Base-by-base conservation (phyloP, 2,888 invertebrate species). In the Isotomurus palustris region DNA sequence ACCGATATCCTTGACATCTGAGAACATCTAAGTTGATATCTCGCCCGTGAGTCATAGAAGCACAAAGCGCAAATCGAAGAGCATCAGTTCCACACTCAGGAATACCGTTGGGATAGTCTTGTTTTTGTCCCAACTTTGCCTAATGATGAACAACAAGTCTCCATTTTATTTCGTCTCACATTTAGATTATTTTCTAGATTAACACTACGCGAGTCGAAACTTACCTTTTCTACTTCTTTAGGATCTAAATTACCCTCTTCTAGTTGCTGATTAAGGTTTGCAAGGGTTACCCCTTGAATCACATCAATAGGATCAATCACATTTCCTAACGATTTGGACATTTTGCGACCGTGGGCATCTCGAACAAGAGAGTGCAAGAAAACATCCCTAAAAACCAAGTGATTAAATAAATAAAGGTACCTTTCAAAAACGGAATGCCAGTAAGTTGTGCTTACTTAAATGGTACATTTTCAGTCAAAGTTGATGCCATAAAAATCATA, bases 281-380 rank as follows among this genome's bases (percentile, higher is more conserved):
- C 66, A 17, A 69, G 62, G 0, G 86, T 81, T 67, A 91, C 86
- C 2, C 97, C 97, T 6, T 79, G 78, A 56, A 99, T 94, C 1
- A 99, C 93, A 76, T 97, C 91, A 76, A 96, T 84, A 0, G 99
- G 99, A 77, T 96, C 94, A 68, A 99, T 89, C 3, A 97, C 95
- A 75, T 99, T 99, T 53, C 99, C 99, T 59, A 97, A 79, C 0
- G 95, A 96, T 76, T 99, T 99, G 69, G 94, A 95, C 99, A 99
- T 99, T 79, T 99, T 99, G 53, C 95, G 83, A 0, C 99, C 99
- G 75, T 96, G 94, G 0, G 96, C 91, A 77, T 99, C 99, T 53
- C 99, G 84, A 1, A 99, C 88, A 83, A 99, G 91, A 0, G 97
- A 94, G 77, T 99, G 99, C 14, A 99, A 81, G 73, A 92, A 91